phyloP scores from a whole-genome alignment of 1,140 invertebrate genomes.

The Samia ricini region DNA sequence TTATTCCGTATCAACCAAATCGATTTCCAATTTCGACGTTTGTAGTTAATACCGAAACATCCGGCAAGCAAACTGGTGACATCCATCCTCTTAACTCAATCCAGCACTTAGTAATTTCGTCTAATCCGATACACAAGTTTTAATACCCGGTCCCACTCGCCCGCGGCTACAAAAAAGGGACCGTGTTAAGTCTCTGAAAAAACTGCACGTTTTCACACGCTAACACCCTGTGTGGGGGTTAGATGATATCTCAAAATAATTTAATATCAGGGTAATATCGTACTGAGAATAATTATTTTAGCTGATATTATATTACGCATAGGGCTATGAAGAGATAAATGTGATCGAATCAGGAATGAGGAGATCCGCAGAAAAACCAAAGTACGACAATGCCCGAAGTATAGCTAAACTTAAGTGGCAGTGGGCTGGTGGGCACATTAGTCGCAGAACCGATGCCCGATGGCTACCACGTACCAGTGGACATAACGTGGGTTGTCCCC shows the following conservation, averaged over 20 bases:
- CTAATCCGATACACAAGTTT: constrained; percentile 73
- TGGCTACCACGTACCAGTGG: too few relatives aligned
- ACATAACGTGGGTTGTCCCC: too few relatives aligned
- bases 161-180: constrained; percentile 65
- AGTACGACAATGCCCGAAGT: too few relatives aligned
- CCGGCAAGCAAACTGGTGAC: neutral
- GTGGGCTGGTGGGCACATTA: too few relatives aligned
- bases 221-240: constrained; percentile 14
- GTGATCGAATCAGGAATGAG: too few relatives aligned
- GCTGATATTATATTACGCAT: too few relatives aligned
- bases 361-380: too few relatives aligned
- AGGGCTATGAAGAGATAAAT: too few relatives aligned
- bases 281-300: too few relatives aligned
- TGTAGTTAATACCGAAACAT: neutral
- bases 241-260: neutral
- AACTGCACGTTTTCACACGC: constrained; percentile 69
- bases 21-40: neutral
- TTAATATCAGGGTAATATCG: too few relatives aligned
- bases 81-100: constrained; percentile 57
- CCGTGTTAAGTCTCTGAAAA: constrained; percentile 54
- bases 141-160: constrained; percentile 59
- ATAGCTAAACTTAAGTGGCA: too few relatives aligned
- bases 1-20: neutral
- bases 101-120: constrained; percentile 70
- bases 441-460: too few relatives aligned